Evolutionary conservation across 2,888 invertebrate species (phyloP).

Genomic region (Neria commutata): DNA sequence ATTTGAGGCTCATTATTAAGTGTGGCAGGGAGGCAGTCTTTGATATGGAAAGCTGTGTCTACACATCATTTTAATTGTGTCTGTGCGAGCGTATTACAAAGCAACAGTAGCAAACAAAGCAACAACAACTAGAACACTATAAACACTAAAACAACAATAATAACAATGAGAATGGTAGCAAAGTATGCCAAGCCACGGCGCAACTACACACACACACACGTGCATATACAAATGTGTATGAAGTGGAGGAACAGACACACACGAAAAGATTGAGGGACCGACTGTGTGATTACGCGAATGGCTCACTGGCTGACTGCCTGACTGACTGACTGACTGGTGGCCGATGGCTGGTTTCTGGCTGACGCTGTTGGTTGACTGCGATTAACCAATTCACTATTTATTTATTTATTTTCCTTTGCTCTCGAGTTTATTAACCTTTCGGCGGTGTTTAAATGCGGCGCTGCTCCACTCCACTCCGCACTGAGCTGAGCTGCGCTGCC

Average conservation of each 20-base stretch:
- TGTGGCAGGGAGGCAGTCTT: no score
- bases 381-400: conserved; percentile 16
- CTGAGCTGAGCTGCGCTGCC: neutral
- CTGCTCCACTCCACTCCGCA: neutral
- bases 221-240: neutral
- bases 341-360: no score
- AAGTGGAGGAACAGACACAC: neutral
- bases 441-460: neutral
- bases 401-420: conserved; percentile 7
- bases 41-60: no score
- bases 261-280: neutral
- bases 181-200: neutral
- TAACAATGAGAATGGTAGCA: neutral
- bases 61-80: no score
- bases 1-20: no score
- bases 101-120: no score
- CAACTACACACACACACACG: conserved; percentile 4
- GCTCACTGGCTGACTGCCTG: neutral
- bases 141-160: neutral
- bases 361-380: neutral
- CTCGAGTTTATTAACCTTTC: conserved; percentile 15
- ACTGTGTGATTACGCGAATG: neutral
- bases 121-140: no score
- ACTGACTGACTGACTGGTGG: neutral
- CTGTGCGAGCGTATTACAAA: no score